These are phyloP conservation scores for Drosophila burlai DNA, from an alignment of 1,140 invertebrate species.

Conservation along the genomic window DNA sequence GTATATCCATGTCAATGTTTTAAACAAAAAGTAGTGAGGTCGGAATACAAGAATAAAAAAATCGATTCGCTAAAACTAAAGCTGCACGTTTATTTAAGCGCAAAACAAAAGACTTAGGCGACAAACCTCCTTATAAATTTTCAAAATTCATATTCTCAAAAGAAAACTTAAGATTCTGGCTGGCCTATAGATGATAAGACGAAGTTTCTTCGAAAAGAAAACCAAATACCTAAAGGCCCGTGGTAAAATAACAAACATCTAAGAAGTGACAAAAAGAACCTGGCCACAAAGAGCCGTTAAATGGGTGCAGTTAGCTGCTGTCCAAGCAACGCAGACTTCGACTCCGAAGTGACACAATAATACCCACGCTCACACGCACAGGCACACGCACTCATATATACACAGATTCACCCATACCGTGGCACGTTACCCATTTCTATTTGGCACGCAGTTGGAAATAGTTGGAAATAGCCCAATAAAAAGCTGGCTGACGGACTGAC, in stretches of 20 bases:
- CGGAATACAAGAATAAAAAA: background rate
- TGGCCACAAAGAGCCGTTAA: conserved; percentile 68
- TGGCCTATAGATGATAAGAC: background rate
- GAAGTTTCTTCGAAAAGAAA: conserved; percentile 1
- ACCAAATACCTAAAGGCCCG: background rate
- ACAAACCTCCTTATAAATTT: conserved; percentile 3
- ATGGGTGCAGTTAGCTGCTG: conserved; percentile 66
- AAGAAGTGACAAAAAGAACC: conserved; percentile 31
- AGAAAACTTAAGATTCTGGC: background rate
- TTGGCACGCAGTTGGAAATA: conserved; percentile 65
- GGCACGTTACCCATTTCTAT: conserved; percentile 55
- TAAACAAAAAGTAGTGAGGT: background rate
- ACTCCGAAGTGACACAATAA: conserved; percentile 49
- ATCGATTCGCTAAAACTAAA: background rate
- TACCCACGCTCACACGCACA: conserved; percentile 41
- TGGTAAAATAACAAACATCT: background rate
- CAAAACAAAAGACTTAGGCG: conserved; percentile 25
- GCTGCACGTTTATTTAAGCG: background rate
- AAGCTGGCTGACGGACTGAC: conserved; percentile 57
- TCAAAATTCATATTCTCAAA: background rate
- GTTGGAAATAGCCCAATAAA: conserved; percentile 77
- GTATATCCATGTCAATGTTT: background rate
- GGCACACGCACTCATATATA: conserved; percentile 4
- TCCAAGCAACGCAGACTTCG: conserved; percentile 25
- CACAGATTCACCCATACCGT: conserved; percentile 37